Evolutionary conservation across 2,888 invertebrate species (phyloP).

Genomic region (Xestia rhomboidea): DNA sequence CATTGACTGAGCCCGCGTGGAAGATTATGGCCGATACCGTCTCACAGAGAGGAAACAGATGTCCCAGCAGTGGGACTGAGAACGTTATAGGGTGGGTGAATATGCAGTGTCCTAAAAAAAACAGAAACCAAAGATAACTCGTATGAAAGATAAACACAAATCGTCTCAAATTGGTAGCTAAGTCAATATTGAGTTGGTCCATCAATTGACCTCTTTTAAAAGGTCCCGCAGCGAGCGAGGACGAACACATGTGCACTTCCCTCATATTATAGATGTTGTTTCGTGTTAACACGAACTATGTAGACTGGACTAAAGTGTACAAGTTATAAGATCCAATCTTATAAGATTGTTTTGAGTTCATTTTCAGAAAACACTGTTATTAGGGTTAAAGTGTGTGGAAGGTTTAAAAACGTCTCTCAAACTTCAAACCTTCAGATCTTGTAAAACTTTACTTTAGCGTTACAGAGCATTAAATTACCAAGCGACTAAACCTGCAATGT

Average conservation of each 20-base stretch:
- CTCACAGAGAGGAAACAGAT: neutral
- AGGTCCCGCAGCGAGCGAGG: constrained; percentile 40
- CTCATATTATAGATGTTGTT: constrained; percentile 1
- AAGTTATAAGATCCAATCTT: too few relatives aligned
- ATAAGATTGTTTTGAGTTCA: too few relatives aligned
- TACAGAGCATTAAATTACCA: too few relatives aligned
- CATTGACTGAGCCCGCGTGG: neutral
- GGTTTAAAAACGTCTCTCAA: too few relatives aligned
- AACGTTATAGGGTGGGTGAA: neutral
- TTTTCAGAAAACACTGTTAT: too few relatives aligned
- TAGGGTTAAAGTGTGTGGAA: too few relatives aligned
- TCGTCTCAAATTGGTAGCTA: constrained; percentile 36
- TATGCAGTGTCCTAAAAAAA: neutral
- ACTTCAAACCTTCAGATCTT: too few relatives aligned
- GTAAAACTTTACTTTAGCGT: too few relatives aligned
- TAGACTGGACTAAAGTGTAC: too few relatives aligned
- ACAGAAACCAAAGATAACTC: neutral
- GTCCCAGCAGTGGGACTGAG: neutral
- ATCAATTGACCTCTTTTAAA: constrained; percentile 61
- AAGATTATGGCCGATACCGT: neutral
- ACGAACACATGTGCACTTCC: constrained; percentile 28
- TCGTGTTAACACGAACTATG: constrained; percentile 1
- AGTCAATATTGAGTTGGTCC: constrained; percentile 56
- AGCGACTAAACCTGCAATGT: too few relatives aligned
- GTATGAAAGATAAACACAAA: constrained; percentile 28